A percentile compares a stretch with the other conserved stretches of the same genome.
Evolutionary conservation across 2,113 vertebrate species (phyloP).

Genomic region (Leptodactylus fuscus): DNA sequence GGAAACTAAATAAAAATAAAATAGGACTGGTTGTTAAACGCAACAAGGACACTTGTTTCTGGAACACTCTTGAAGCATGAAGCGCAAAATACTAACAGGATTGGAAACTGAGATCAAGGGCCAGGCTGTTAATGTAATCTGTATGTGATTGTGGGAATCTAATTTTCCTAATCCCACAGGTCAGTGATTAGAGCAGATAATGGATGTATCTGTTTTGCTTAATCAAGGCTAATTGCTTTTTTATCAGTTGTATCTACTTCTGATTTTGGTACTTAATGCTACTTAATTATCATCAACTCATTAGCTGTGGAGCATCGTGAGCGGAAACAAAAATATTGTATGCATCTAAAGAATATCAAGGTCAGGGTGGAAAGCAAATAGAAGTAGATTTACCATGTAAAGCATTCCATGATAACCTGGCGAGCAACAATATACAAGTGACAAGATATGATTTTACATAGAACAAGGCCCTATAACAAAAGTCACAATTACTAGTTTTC

Average conservation of each 20-base stretch:
- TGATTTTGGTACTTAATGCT: conserved; percentile 12
- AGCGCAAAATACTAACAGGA: not conserved
- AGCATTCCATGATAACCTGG: too few species aligned
- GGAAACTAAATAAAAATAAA: too few species aligned
- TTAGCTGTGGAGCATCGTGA: not conserved
- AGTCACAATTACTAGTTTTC: too few species aligned
- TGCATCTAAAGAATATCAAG: not conserved
- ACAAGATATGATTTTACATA: too few species aligned
- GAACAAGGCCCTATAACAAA: too few species aligned
- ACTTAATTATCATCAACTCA: conserved; percentile 15
- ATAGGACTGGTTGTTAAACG: too few species aligned
- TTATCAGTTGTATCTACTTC: conserved; percentile 21
- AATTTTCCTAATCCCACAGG: conserved; percentile 22
- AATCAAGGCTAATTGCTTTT: conserved; percentile 24
- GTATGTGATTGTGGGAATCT: conserved; percentile 18
- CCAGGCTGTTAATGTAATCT: not conserved
- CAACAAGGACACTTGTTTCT: not conserved
- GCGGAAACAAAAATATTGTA: not conserved
- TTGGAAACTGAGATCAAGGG: conserved; percentile 7
- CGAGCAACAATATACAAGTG: too few species aligned
- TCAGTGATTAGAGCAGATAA: conserved; percentile 10
- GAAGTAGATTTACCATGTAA: not conserved
- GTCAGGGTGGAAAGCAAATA: not conserved
- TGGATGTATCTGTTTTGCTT: not conserved
- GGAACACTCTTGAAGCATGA: not conserved